phyloP scores from a whole-genome alignment of 2,113 vertebrate species.

The Vidua chalybeata region DNA sequence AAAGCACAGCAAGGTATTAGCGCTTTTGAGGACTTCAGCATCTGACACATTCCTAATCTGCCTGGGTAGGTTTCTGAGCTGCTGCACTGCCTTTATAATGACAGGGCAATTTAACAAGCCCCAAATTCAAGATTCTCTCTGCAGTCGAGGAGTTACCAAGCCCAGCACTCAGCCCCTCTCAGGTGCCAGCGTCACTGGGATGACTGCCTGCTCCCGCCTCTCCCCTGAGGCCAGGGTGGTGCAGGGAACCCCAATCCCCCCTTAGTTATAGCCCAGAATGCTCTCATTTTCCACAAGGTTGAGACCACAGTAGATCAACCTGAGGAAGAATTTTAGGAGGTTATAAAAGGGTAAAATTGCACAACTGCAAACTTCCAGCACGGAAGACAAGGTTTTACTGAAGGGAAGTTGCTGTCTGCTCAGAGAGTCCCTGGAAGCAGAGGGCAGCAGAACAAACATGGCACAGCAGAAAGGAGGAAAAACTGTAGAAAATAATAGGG shows the following conservation, averaged over 20 bases:
- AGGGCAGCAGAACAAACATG: fast-evolving
- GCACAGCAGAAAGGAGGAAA: background rate
- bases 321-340: background rate
- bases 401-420: background rate
- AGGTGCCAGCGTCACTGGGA: background rate
- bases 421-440: background rate
- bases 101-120: background rate
- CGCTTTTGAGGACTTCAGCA: slow-evolving; percentile 47
- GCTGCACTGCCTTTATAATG: background rate
- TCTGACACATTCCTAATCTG: slow-evolving; percentile 54
- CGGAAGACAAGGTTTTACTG: fast-evolving
- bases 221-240: background rate
- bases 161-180: background rate
- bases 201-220: background rate
- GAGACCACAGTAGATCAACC: background rate
- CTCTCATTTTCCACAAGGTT: background rate
- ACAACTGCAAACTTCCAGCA: background rate
- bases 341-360: background rate
- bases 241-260: fast-evolving
- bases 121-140: background rate
- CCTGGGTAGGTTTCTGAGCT: background rate
- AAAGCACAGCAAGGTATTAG: slow-evolving; percentile 52
- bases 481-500: background rate
- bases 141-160: background rate
- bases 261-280: background rate